Conservation (phyloP, 2,888 invertebrate genomes). For the Odontocolon sp. region DNA sequence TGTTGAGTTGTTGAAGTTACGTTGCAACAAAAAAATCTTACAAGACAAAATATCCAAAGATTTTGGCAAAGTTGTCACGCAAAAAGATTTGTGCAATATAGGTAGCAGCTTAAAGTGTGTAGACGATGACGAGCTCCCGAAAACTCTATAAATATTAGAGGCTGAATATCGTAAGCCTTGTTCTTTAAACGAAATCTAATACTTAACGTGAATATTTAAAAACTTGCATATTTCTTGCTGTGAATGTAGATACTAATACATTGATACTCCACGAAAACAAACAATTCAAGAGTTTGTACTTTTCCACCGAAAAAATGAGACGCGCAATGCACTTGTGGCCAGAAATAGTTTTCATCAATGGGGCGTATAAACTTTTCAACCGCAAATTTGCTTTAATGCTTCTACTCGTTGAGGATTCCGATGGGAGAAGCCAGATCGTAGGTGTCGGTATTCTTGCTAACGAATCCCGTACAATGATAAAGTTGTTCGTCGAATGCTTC, state of each 20-base stretch:
- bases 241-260: too few relatives aligned
- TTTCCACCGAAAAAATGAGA: constrained; percentile 43
- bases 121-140: background rate
- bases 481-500: constrained; percentile 49
- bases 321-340: constrained; percentile 33
- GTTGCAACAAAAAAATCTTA: background rate
- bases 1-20: background rate
- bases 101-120: background rate
- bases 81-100: background rate
- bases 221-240: too few relatives aligned
- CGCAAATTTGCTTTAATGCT: constrained; percentile 39
- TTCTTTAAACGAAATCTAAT: too few relatives aligned
- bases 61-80: background rate
- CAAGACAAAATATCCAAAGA: background rate
- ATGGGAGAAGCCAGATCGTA: constrained; percentile 36
- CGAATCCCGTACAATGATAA: constrained; percentile 13
- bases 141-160: background rate
- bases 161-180: background rate
- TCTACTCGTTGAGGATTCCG: constrained; percentile 43
- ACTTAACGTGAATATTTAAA: too few relatives aligned
- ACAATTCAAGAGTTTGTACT: constrained; percentile 37
- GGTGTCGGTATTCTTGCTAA: constrained; percentile 32
- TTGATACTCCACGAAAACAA: background rate
- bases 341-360: constrained; percentile 43
- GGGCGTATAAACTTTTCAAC: constrained; percentile 41